Base-by-base conservation (phyloP, 2,888 invertebrate genomes). In the Tetragonisca angustula region DNA sequence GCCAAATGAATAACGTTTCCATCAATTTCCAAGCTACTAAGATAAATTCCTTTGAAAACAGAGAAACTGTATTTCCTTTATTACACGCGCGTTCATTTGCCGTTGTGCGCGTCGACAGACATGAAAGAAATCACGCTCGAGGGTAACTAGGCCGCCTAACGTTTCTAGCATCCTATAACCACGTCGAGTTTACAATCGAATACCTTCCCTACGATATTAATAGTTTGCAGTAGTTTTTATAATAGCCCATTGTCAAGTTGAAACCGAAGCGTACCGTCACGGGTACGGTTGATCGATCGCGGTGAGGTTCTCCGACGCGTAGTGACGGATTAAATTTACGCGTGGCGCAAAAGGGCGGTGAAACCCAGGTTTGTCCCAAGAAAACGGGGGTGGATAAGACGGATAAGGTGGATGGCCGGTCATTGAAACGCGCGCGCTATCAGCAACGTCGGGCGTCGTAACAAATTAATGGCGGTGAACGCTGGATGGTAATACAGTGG, bases 401-500 rank as follows among this genome's bases (percentile, higher is more conserved):
- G 27, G 27, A 61, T 27, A 62, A 50, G 50, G 62, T 49, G 19
- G n/a, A 43, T 43, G 32, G 24, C 32, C 36, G 61, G 61, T 32
- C 61, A 59, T 68, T 69, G n/a, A 62, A 74, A 61, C 59, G 64
- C 36, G 43, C n/a, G 49, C 49, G 59, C 32, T 32, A 64, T 70
- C 73, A 1, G 56, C 49, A 54, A 64, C 49, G 73, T 78, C 73
- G 67, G 67, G 59, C 49, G 73, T 78, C 73, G 67, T 78, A 81
- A 79, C 72, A 74, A 67, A 81, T 86, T 76, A 86, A 80, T 67
- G 62, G 24, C 69, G 64, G 27, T 32, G 68, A 56, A 56, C 65
- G 21, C 17, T 54, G 11, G 70, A n/a, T 27, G 68, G 72, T 43
- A 62, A 77, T 27, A 56, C 32, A 4, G 32, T 27, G 36, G 24